These are phyloP conservation scores for Dioctria linearis DNA, from an alignment of 2,888 invertebrate species.

Conservation along the genomic window DNA sequence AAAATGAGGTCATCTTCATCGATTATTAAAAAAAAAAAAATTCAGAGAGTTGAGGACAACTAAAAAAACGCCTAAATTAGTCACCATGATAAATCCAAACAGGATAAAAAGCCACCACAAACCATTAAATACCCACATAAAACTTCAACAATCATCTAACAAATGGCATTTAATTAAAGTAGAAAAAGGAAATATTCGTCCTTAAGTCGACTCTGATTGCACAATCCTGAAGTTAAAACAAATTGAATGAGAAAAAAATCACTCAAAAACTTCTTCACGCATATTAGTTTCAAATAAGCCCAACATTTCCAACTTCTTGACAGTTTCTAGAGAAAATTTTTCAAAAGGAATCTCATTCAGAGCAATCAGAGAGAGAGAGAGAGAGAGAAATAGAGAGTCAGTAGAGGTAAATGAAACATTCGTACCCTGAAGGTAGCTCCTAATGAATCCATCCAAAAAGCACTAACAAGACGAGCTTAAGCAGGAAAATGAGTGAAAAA, in stretches of 20 bases:
- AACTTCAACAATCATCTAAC: background rate
- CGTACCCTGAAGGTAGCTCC: conserved; percentile 39
- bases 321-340: conserved; percentile 28
- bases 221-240: background rate
- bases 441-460: conserved; percentile 42
- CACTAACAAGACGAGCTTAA: conserved; percentile 43
- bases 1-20: too few species aligned
- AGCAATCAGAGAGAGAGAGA: background rate
- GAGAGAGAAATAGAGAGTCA: too few species aligned
- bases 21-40: too few species aligned
- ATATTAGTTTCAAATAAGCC: conserved; percentile 34
- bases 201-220: background rate
- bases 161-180: background rate
- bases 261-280: conserved; percentile 35
- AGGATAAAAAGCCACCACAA: conserved; percentile 3
- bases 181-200: too few species aligned
- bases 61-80: too few species aligned
- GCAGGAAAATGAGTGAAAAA: conserved; percentile 40
- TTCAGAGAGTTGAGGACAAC: too few species aligned
- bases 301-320: conserved; percentile 45
- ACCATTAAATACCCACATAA: background rate
- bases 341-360: conserved; percentile 15
- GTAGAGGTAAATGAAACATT: conserved; percentile 6
- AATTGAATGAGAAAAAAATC: background rate
- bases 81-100: background rate